These are phyloP conservation scores for Cephus pygmeus DNA, from an alignment of 2,888 invertebrate species.

Conservation along the genomic window DNA sequence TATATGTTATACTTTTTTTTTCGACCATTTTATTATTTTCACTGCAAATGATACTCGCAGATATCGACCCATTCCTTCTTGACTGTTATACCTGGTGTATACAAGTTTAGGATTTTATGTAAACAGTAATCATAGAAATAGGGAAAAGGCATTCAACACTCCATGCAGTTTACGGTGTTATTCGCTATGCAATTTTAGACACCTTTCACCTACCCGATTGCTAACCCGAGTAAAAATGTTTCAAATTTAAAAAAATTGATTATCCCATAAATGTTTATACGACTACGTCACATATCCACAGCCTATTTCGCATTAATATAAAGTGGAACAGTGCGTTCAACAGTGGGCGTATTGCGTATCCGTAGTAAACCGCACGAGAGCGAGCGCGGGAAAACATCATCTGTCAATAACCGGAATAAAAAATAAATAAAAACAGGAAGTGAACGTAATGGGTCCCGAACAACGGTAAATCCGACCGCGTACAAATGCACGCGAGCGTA, in stretches of 20 bases:
- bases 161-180: not conserved
- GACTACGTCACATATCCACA: not conserved
- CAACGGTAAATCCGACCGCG: slow-evolving; percentile 16
- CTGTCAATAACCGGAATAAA: slow-evolving; percentile 45
- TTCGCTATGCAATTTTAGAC: not conserved
- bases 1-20: not conserved
- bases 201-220: not conserved
- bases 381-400: slow-evolving; percentile 44
- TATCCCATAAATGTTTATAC: not conserved
- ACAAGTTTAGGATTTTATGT: not conserved
- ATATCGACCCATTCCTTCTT: slow-evolving; percentile 4
- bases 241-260: not conserved
- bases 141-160: not conserved
- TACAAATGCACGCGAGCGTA: slow-evolving; percentile 1
- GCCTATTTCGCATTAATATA: not conserved
- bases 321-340: not conserved
- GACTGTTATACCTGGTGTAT: not conserved
- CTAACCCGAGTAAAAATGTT: not conserved
- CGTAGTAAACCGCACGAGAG: slow-evolving; percentile 1
- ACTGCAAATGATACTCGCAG: not conserved
- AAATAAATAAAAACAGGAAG: slow-evolving; percentile 27
- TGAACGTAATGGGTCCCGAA: slow-evolving; percentile 24
- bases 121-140: not conserved
- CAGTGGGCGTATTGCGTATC: slow-evolving; percentile 1
- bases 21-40: not conserved